Percentiles rank a stretch among this genome's conserved stretches.
Conservation (phyloP, 2,113 vertebrate genomes). For the Verasper variegatus region DNA sequence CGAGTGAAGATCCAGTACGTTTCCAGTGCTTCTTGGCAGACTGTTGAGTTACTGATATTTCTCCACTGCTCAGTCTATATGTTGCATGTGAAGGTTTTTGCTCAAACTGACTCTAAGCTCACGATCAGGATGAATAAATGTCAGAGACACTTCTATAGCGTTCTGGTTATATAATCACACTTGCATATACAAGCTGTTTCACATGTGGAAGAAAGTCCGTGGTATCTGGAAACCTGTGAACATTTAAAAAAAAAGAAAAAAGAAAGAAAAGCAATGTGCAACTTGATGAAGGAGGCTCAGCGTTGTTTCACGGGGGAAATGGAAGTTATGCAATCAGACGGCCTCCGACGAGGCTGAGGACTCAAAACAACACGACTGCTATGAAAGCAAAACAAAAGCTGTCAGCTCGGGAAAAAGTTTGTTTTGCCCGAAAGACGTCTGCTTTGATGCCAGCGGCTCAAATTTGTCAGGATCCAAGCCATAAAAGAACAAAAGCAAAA, state of each 20-base stretch:
- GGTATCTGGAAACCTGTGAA: constrained; percentile 33
- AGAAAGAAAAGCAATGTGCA: not conserved
- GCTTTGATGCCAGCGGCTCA: not conserved
- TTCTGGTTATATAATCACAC: constrained; percentile 30
- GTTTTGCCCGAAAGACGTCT: not conserved
- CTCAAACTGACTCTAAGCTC: constrained; percentile 14
- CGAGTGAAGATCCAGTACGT: constrained; percentile 5
- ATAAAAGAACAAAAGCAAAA: not conserved
- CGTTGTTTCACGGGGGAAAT: constrained; percentile 18
- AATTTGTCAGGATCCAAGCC: not conserved
- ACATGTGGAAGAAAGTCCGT: constrained; percentile 22
- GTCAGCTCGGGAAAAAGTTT: not conserved
- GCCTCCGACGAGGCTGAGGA: not conserved
- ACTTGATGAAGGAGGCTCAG: constrained; percentile 12
- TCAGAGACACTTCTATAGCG: not conserved
- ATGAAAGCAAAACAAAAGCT: not conserved
- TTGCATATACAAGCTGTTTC: constrained; percentile 26
- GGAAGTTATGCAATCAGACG: constrained; percentile 28
- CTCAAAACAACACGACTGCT: constrained; percentile 5
- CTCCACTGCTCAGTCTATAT: constrained; percentile 17
- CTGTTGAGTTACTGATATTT: not conserved
- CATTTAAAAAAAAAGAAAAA: not conserved
- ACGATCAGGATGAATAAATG: constrained; percentile 20
- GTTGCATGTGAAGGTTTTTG: constrained; percentile 10
- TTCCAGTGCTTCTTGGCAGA: constrained; percentile 19